These are phyloP conservation scores for Sarotherodon lohbergeri DNA, from an alignment of 2,113 vertebrate genomes.

Conservation along the genomic window DNA sequence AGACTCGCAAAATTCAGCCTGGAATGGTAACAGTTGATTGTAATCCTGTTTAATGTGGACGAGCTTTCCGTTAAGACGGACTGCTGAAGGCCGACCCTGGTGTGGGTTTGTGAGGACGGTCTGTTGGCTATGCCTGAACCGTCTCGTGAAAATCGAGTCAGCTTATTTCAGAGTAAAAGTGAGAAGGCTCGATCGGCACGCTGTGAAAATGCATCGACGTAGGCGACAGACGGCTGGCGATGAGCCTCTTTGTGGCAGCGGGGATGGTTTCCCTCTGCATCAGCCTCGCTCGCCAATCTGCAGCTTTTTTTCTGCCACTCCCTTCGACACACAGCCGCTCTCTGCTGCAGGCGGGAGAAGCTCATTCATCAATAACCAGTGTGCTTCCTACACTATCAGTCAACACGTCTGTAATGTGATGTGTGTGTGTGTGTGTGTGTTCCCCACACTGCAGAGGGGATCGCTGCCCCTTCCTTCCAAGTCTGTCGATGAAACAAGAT, in stretches of 20 bases:
- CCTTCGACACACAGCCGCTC: conserved; percentile 30
- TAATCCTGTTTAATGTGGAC: background rate
- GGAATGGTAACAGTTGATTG: background rate
- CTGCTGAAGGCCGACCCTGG: background rate
- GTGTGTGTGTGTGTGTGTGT: background rate
- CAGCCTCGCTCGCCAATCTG: conserved; percentile 30
- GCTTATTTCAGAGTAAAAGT: background rate
- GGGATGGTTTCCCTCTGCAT: background rate
- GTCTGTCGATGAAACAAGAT: conserved; percentile 73
- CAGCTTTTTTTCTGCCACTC: conserved; percentile 51
- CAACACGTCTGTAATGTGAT: conserved; percentile 6
- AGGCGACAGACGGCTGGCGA: background rate
- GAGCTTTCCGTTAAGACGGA: background rate
- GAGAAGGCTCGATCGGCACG: background rate
- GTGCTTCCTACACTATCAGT: conserved; percentile 1
- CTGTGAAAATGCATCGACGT: background rate
- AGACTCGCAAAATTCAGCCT: background rate
- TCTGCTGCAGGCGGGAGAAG: conserved; percentile 23
- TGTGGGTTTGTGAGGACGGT: background rate
- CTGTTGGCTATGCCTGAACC: background rate
- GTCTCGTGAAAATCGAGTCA: fast-evolving
- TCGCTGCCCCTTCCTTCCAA: conserved; percentile 28
- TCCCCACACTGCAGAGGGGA: conserved; percentile 36
- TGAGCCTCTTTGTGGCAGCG: background rate
- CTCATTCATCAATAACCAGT: conserved; percentile 43